Evolutionary conservation across 2,888 invertebrate species (phyloP), one percentile per base, ranked within the genome.

Genomic region (Sthenelais limicola): DNA sequence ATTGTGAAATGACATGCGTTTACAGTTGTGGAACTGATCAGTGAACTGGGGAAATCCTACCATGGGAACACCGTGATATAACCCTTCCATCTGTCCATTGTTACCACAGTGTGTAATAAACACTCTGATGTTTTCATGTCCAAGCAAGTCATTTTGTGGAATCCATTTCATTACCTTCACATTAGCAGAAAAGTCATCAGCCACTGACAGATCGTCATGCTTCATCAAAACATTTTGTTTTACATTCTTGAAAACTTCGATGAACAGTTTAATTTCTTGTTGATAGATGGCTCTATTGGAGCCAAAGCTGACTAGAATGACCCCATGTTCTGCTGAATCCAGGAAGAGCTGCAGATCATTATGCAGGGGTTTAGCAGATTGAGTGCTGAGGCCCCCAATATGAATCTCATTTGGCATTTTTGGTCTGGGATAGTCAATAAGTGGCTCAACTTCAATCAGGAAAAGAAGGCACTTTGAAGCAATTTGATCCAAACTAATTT

Each of bases 101-200:
- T 69, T 75, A 0, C 81, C 81, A 56, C 79, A 80, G 49, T 81
- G 81, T 24, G 79, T 76, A 12, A 81, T 74, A 58, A 81, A 79
- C n/a, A 79, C 52, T 69, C 75, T 78, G 5, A 74, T 71, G n/a
- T 79, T 80, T 1, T 43, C 52, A 58, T 81, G 78, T 9, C 71
- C 79, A 12, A 81, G 77, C 0, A 82, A 58, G 38, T 80, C 79
- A 47, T 80, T 78, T 52, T 82, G 80, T n/a, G 81, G 81, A 24
- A 81, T 30, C 81, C 81, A 82, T 21, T 3, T 15, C 7, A 7
- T 30, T 2, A 43, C 26, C 21, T 43, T 43, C 2, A 67, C 49
- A 67, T 67, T 67, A 15, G 28, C 1, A 0, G 71, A 32, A 7
- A 49, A 24, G 24, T 35, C 35, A 5, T 33, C 15, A 0, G 35